phyloP scores from a whole-genome alignment of 2,888 invertebrate species.

The Eudemis profundana region DNA sequence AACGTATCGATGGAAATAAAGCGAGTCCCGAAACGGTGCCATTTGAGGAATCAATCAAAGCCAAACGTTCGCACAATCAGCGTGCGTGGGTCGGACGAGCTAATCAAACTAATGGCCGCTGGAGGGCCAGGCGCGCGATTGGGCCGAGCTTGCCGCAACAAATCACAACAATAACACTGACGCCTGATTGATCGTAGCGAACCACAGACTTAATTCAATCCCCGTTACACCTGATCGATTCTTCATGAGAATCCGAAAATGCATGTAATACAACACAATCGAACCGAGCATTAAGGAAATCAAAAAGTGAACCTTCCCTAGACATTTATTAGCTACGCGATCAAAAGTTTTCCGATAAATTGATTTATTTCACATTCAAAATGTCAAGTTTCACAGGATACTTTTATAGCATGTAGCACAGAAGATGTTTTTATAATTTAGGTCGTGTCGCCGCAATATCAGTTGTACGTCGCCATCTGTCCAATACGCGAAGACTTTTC shows the following conservation, averaged over 20 bases:
- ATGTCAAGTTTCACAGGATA: neutral
- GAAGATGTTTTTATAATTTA: slow-evolving; percentile 8
- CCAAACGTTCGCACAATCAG: slow-evolving; percentile 74
- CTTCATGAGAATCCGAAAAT: slow-evolving; percentile 52
- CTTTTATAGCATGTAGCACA: neutral
- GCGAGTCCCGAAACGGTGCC: slow-evolving; percentile 62
- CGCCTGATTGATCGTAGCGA: slow-evolving; percentile 73
- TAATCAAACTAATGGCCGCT: slow-evolving; percentile 79
- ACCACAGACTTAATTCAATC: slow-evolving; percentile 68
- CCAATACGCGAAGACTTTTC: slow-evolving; percentile 27
- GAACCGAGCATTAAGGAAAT: slow-evolving; percentile 40
- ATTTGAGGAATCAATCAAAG: slow-evolving; percentile 81
- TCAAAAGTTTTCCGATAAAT: slow-evolving; percentile 7
- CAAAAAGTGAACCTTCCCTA: slow-evolving; percentile 30
- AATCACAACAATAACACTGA: slow-evolving; percentile 80
- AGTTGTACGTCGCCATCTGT: slow-evolving; percentile 26
- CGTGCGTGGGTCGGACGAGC: slow-evolving; percentile 77
- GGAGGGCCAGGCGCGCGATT: slow-evolving; percentile 59
- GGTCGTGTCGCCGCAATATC: slow-evolving; percentile 14
- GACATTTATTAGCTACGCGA: slow-evolving; percentile 23
- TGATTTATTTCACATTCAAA: neutral
- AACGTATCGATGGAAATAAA: slow-evolving; percentile 58
- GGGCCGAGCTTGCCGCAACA: slow-evolving; percentile 66
- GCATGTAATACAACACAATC: slow-evolving; percentile 42
- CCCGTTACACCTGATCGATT: slow-evolving; percentile 69